Evolutionary conservation across 35 echinoderm and acorn worm species (phyloP).

Genomic region (Eucidaris tribuloides): DNA sequence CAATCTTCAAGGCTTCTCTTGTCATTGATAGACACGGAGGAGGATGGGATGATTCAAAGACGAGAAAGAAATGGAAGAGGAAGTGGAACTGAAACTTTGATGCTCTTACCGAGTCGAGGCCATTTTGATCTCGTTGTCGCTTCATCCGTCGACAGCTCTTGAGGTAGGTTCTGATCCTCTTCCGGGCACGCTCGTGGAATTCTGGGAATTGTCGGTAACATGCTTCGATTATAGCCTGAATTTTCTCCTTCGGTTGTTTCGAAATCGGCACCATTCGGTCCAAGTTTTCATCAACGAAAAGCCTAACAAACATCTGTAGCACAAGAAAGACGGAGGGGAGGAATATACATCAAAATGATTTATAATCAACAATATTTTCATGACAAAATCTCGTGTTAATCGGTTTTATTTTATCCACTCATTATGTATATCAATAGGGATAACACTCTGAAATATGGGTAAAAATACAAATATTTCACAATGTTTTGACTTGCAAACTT

Average conservation of each 20-base stretch:
- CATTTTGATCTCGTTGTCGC: conserved; percentile 93
- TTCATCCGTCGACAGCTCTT: conserved; percentile 99
- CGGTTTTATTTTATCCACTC: too few relatives aligned
- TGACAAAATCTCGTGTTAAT: too few relatives aligned
- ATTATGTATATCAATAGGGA: too few relatives aligned
- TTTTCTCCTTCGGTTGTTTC: conserved; percentile 97
- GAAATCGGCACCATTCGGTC: conserved; percentile 98
- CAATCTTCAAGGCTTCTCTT: too few relatives aligned
- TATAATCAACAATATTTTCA: too few relatives aligned
- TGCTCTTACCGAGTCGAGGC: conserved; percentile 88
- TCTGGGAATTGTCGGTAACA: conserved; percentile 98
- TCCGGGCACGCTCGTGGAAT: conserved; percentile 93
- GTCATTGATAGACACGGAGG: too few relatives aligned
- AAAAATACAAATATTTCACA: too few relatives aligned
- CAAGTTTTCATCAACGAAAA: conserved; percentile 97
- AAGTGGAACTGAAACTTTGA: not conserved
- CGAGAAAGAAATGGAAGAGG: not conserved
- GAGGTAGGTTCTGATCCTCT: conserved; percentile 98
- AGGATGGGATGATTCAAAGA: too few relatives aligned
- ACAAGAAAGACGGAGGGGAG: not conserved
- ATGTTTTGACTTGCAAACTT: too few relatives aligned
- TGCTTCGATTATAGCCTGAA: conserved; percentile 96
- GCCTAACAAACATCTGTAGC: conserved; percentile 90
- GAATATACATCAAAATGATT: too few relatives aligned
- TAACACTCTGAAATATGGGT: too few relatives aligned